Conservation (phyloP, 2,797 vertebrate species). For the Capromys pilorides region DNA sequence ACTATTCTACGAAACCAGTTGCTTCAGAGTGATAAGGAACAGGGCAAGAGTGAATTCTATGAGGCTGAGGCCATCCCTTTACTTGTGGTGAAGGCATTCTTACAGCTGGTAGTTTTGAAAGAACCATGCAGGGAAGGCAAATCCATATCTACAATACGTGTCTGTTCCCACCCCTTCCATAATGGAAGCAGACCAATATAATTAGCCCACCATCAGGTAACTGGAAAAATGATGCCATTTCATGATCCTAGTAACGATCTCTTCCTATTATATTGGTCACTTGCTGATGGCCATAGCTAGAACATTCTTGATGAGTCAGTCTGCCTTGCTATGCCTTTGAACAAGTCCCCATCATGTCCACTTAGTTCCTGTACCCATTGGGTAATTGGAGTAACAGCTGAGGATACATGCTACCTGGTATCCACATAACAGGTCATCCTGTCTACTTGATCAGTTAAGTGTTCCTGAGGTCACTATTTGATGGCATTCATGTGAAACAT, state of each 20-base stretch:
- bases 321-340: background rate
- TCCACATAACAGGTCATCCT: background rate
- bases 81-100: background rate
- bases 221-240: background rate
- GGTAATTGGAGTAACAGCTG: background rate
- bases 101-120: background rate
- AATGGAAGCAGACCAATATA: background rate
- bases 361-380: background rate
- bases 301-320: background rate
- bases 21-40: background rate
- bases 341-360: background rate
- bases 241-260: background rate
- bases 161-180: background rate
- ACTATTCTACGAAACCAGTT: background rate
- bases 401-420: background rate
- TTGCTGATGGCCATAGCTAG: background rate
- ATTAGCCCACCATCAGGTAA: background rate
- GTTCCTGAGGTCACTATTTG: background rate
- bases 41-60: background rate
- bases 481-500: background rate
- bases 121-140: background rate
- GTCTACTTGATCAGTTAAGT: background rate
- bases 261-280: background rate
- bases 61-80: background rate
- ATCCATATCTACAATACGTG: background rate